phyloP scores from a whole-genome alignment of 2,797 vertebrate species.

The Selene dorsalis region DNA sequence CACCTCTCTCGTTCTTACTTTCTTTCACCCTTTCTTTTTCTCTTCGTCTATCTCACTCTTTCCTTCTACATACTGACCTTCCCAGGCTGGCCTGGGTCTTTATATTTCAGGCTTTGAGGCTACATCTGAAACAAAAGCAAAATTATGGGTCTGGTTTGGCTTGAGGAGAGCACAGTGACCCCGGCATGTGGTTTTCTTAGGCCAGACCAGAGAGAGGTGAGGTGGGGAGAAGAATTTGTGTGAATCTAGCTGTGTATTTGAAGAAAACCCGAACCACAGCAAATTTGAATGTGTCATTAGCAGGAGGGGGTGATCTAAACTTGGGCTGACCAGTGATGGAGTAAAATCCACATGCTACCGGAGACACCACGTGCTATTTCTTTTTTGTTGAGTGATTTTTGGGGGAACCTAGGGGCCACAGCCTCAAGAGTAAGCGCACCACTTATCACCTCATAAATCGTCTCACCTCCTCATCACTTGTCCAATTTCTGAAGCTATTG shows the following conservation, averaged over 20 bases:
- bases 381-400: slow-evolving; percentile 61
- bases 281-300: slow-evolving; percentile 87
- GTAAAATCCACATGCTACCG: slow-evolving; percentile 70
- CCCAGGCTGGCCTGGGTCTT: slow-evolving; percentile 81
- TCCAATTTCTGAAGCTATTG: slow-evolving; percentile 36
- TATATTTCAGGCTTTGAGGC: slow-evolving; percentile 87
- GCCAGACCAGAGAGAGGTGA: slow-evolving; percentile 84
- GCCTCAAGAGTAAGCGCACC: slow-evolving; percentile 51
- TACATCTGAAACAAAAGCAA: slow-evolving; percentile 89
- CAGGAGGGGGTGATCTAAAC: slow-evolving; percentile 78
- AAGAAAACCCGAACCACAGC: slow-evolving; percentile 82
- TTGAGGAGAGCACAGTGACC: slow-evolving; percentile 82
- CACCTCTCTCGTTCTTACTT: slow-evolving; percentile 53
- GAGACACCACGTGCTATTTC: slow-evolving; percentile 73
- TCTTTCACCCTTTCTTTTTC: slow-evolving; percentile 56
- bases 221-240: slow-evolving; percentile 85
- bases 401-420: slow-evolving; percentile 33
- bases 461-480: slow-evolving; percentile 46
- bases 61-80: slow-evolving; percentile 77
- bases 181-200: slow-evolving; percentile 84
- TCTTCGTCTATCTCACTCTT: slow-evolving; percentile 61
- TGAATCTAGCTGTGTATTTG: slow-evolving; percentile 84
- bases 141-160: slow-evolving; percentile 90
- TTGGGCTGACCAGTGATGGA: slow-evolving; percentile 65
- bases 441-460: slow-evolving; percentile 79